Evolutionary conservation across 2,113 vertebrate species (phyloP).

Genomic region (Natator depressus): DNA sequence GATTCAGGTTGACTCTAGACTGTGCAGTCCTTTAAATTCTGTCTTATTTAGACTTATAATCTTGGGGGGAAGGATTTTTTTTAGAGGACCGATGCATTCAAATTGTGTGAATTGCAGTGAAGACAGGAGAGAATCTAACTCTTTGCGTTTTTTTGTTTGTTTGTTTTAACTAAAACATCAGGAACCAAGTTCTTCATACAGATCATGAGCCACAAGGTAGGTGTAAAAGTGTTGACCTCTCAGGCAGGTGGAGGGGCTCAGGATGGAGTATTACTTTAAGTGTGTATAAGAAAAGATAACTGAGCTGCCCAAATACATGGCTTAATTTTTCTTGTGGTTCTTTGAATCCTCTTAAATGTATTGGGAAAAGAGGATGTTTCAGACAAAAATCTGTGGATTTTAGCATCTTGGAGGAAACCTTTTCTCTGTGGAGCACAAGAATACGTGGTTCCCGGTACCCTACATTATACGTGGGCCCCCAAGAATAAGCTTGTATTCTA

Average conservation of each 20-base stretch:
- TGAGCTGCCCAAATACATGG: background rate
- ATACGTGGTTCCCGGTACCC: background rate
- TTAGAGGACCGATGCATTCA: too few species aligned
- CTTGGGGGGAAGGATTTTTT: too few species aligned
- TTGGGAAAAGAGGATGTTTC: background rate
- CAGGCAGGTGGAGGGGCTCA: background rate
- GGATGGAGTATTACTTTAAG: background rate
- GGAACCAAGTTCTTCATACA: background rate
- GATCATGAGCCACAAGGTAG: background rate
- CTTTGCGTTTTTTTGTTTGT: too few species aligned
- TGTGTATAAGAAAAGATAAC: background rate
- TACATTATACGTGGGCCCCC: background rate
- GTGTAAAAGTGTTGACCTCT: background rate
- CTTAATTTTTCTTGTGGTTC: background rate
- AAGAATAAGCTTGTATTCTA: background rate
- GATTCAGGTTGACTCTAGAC: too few species aligned
- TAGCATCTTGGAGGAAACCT: background rate
- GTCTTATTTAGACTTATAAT: too few species aligned
- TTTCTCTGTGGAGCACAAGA: background rate
- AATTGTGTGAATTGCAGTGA: too few species aligned
- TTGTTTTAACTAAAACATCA: too few species aligned
- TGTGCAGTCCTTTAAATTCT: too few species aligned
- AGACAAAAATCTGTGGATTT: background rate
- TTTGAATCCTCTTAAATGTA: background rate
- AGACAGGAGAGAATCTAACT: too few species aligned